Base-by-base conservation (phyloP, 2,113 vertebrate genomes). In the Chamaea fasciata region DNA sequence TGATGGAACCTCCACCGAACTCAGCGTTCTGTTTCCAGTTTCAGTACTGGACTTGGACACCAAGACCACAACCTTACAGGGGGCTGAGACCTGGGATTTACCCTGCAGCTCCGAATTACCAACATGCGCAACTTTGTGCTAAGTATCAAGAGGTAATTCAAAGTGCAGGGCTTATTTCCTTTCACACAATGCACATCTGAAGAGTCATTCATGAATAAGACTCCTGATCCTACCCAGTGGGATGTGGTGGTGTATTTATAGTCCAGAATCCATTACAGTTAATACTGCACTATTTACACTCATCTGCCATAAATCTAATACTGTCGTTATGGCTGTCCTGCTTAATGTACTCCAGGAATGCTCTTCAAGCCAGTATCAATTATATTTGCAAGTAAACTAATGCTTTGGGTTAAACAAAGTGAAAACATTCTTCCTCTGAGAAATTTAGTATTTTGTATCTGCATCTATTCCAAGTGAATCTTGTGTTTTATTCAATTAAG, bases 401-500 rank as follows among this genome's bases (percentile, higher is more conserved):
- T 83, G 85, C 27, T 87, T 94, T 94, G 71, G 44, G 75, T 68
- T 87, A 91, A 94, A 94, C 63, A 92, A 94, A 93, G 69, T 79
- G 89, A 87, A 96, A 95, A 91, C 46, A 37, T 63, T 44, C 83
- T 94, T 89, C 87, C 89, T 95, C 77, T 74, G 83, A 97, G 76
- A 97, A 96, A 96, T 89, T 55, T 49, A 91, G 41, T 74, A 70
- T 86, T 65, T 83, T 49, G 57, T 42, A 87, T 85, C 46, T 87
- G 64, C 77, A 59, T 86, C 55, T 78, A 87, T 92, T 96, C 56
- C 41, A 80, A 86, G 68, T 63, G 46, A 75, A 89, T 83, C 76
- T 94, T 60, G 59, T 41, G 28, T 35, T 93, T 94, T 88, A 93
- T 90, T 90, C 57, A 93, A 89, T 96, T 97, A 94, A 94, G 57